A percentile compares a stretch with the other conserved stretches of the same genome.
Conservation (phyloP, 2,888 invertebrate genomes). For the Lochmaea crataegi region DNA sequence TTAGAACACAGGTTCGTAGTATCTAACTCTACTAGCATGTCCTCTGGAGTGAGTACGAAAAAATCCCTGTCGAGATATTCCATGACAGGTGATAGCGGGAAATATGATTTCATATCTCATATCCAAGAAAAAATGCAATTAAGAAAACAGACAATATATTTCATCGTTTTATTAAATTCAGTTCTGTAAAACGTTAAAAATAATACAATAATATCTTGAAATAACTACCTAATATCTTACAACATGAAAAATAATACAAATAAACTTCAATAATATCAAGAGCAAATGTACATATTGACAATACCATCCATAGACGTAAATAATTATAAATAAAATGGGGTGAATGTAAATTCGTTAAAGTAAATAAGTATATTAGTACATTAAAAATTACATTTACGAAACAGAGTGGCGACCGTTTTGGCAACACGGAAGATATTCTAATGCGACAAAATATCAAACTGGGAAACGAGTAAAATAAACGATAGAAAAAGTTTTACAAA, state of each 20-base stretch:
- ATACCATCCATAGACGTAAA: neutral
- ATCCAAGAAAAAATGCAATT: neutral
- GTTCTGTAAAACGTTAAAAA: slow-evolving; percentile 13
- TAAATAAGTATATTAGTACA: neutral
- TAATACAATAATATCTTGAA: slow-evolving; percentile 15
- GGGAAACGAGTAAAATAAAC: no score
- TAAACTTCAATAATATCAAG: neutral
- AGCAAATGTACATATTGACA: neutral
- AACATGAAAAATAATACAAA: slow-evolving; percentile 7
- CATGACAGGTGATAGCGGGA: no score
- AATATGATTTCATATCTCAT: no score
- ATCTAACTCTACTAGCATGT: no score
- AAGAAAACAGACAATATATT: neutral
- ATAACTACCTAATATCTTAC: slow-evolving; percentile 8
- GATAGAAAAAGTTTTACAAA: no score
- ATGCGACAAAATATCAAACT: no score
- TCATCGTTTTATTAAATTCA: slow-evolving; percentile 1
- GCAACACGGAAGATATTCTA: no score
- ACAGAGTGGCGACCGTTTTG: no score
- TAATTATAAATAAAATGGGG: neutral
- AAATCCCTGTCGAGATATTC: no score
- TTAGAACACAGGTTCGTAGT: no score
- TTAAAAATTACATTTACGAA: no score
- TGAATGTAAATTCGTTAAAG: neutral
- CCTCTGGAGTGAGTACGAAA: no score